These are phyloP conservation scores for Sclerodermus sp. DNA, from an alignment of 2,888 invertebrate genomes.

Conservation along the genomic window DNA sequence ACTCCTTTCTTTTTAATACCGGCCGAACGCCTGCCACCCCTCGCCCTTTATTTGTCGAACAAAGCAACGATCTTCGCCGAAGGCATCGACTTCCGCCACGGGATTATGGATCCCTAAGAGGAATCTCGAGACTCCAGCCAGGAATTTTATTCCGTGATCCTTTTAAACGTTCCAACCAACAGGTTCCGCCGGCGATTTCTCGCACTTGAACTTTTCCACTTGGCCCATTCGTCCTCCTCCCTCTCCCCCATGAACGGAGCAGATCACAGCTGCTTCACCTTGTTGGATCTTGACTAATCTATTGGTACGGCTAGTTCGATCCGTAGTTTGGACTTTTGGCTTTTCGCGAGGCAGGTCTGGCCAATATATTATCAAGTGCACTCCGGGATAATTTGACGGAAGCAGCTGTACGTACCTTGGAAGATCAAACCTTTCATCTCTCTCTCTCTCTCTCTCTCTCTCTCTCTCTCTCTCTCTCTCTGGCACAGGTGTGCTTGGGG, in stretches of 20 bases:
- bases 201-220: too few species aligned
- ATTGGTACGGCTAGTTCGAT: too few species aligned
- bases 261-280: too few species aligned
- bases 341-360: too few species aligned
- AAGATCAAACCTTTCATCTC: neutral
- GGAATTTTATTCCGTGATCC: neutral
- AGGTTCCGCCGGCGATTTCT: too few species aligned
- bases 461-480: too few species aligned
- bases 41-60: neutral
- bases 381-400: too few species aligned
- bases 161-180: neutral
- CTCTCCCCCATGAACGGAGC: too few species aligned
- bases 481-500: neutral
- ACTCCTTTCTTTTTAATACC: conserved; percentile 1
- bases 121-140: neutral
- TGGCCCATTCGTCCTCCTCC: neutral
- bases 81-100: neutral
- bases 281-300: too few species aligned
- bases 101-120: neutral
- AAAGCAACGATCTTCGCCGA: neutral
- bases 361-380: too few species aligned
- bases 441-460: too few species aligned
- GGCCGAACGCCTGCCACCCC: neutral
- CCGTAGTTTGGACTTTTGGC: too few species aligned
- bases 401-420: neutral